Evolutionary conservation across 2,888 invertebrate genomes (phyloP).

Genomic region (Eupithecia pulchellata): DNA sequence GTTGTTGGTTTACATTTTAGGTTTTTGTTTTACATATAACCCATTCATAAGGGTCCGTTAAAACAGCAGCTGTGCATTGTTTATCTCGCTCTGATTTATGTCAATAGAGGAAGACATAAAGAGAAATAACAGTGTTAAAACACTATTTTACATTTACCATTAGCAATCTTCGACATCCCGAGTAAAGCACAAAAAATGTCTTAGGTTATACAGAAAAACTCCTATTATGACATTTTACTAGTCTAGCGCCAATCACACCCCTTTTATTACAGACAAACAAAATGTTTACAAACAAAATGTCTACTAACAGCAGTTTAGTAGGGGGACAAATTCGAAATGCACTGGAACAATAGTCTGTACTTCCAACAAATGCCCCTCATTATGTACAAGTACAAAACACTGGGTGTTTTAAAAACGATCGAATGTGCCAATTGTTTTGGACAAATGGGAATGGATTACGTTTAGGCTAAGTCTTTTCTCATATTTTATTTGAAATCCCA

Average conservation of each 20-base stretch:
- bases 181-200: too few relatives aligned
- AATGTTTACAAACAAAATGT: background rate
- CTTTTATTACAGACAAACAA: background rate
- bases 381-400: constrained; percentile 44
- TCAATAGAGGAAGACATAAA: too few relatives aligned
- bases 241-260: background rate
- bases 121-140: too few relatives aligned
- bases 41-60: too few relatives aligned
- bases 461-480: background rate
- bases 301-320: background rate
- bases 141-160: too few relatives aligned
- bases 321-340: background rate
- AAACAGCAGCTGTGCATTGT: too few relatives aligned
- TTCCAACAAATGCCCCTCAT: constrained; percentile 29
- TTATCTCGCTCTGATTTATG: too few relatives aligned
- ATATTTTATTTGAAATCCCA: background rate
- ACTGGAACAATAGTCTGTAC: constrained; percentile 7
- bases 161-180: too few relatives aligned
- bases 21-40: background rate
- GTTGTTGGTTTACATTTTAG: background rate
- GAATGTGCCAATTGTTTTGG: constrained; percentile 17
- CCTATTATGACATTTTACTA: too few relatives aligned
- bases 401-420: constrained; percentile 63
- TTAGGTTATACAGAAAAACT: too few relatives aligned
- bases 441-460: background rate